These are phyloP conservation scores for Amorpha juglandis DNA, from an alignment of 2,888 invertebrate species.

Conservation along the genomic window DNA sequence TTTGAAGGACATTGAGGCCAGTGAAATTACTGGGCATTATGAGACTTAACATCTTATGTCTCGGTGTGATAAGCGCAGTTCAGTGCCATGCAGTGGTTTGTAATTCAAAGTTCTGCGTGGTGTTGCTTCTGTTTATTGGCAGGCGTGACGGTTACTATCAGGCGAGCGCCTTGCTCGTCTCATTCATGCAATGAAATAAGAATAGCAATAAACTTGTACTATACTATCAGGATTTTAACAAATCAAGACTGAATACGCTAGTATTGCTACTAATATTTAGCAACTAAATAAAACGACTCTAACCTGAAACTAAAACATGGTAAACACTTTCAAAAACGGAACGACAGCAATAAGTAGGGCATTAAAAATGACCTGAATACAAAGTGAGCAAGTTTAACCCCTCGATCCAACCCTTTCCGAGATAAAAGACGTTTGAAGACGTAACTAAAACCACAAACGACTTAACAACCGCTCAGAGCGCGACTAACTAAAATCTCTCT, in stretches of 20 bases:
- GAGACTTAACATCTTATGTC: too few relatives aligned
- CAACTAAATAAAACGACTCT: conserved; percentile 5
- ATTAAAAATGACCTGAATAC: conserved; percentile 18
- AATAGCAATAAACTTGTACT: too few relatives aligned
- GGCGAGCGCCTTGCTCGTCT: too few relatives aligned
- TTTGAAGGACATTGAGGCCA: too few relatives aligned
- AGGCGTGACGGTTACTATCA: too few relatives aligned
- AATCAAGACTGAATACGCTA: background rate
- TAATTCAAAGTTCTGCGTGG: too few relatives aligned
- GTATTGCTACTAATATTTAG: background rate
- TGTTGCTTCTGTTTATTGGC: too few relatives aligned
- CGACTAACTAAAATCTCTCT: conserved; percentile 23
- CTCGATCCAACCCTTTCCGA: conserved; percentile 5
- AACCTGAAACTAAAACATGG: background rate
- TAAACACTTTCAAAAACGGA: background rate
- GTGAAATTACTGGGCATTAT: too few relatives aligned
- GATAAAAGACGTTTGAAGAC: conserved; percentile 21
- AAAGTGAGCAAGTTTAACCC: conserved; percentile 1
- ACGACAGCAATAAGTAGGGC: conserved; percentile 30
- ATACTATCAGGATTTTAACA: background rate
- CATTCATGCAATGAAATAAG: too few relatives aligned
- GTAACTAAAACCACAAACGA: conserved; percentile 21
- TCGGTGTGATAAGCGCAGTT: too few relatives aligned
- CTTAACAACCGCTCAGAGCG: conserved; percentile 22
- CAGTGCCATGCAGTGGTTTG: too few relatives aligned